Percentiles rank a stretch among this genome's conserved stretches.
Conservation (phyloP, 1,140 invertebrate genomes). For the Calliopsis andreniformis region DNA sequence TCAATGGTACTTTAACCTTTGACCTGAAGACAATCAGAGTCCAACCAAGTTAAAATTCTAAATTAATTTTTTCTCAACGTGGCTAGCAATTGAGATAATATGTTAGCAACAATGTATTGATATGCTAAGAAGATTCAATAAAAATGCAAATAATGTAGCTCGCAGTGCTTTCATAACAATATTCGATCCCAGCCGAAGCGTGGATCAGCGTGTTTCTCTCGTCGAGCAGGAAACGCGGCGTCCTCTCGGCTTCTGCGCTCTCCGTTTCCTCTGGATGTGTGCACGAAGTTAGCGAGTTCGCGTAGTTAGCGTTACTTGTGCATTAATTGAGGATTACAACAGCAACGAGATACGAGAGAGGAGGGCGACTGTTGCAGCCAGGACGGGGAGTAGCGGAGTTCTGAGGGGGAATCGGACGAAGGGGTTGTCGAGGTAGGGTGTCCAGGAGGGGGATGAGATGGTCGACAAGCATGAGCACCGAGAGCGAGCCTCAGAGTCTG, state of each 20-base stretch:
- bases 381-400: neutral
- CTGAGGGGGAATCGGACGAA: neutral
- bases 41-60: too few species aligned
- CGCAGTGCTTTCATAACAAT: too few species aligned
- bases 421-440: neutral
- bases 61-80: too few species aligned
- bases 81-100: too few species aligned
- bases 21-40: too few species aligned
- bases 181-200: conserved; percentile 34
- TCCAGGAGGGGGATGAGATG: conserved; percentile 44
- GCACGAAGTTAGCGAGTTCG: conserved; percentile 64
- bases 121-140: too few species aligned
- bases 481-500: conserved; percentile 57
- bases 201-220: conserved; percentile 43
- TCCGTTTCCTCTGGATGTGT: conserved; percentile 51
- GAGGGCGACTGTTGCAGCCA: neutral
- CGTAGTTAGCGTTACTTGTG: conserved; percentile 70
- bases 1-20: too few species aligned
- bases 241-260: conserved; percentile 42
- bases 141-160: too few species aligned
- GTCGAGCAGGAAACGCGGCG: conserved; percentile 30
- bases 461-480: conserved; percentile 58
- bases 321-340: conserved; percentile 73
- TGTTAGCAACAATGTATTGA: too few species aligned
- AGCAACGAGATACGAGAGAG: conserved; percentile 57